Base-by-base conservation (phyloP, 2,888 invertebrate species). In the Allygus modestus region DNA sequence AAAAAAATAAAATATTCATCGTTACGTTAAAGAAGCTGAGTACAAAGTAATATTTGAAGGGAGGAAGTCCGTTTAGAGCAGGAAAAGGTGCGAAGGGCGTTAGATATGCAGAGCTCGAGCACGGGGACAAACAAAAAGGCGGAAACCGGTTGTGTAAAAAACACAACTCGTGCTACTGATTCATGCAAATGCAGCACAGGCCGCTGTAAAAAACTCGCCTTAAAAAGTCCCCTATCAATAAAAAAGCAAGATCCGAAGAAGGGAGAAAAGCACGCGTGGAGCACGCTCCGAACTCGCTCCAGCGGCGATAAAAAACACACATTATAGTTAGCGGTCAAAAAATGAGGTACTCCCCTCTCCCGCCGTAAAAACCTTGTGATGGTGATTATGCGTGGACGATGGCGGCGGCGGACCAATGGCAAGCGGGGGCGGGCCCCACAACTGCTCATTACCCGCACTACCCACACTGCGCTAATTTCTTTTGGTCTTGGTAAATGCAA, bases 141-240 rank as follows among this genome's bases (percentile, higher is more conserved):
- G 33, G 58, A 79, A 79, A 79, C 58, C 79, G 79, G 79, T 79
- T 51, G 23, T 7, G 79, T 79, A 79, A 79, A 79, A 79, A 79
- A 79, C 58, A 0, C n/a, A 79, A 23, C 79, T 79, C 79, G 79
- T 79, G 79, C 79, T 79, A 77, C 58, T 79, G 79, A 83, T 58
- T 75, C 73, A 83, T 83, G 83, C 83, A 83, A 83, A 83, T 83
- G 71, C 69, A 7, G 9, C 4, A 28, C 75, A 43, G 75, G 41
- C 20, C 46, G 51, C 46, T 26, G 37, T 28, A 83, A 83, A 83
- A 83, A 83, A 83, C 83, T 26, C 20, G 75, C 75, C 26, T 83
- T 28, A 83, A 83, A 83, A 83, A 83, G 75, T 75, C 83, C 83
- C 83, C 83, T 41, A 75, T 75, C 75, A 75, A 83, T 83, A 83